Evolutionary conservation across 2,888 invertebrate species (phyloP).

Genomic region (Gerris lacustris): DNA sequence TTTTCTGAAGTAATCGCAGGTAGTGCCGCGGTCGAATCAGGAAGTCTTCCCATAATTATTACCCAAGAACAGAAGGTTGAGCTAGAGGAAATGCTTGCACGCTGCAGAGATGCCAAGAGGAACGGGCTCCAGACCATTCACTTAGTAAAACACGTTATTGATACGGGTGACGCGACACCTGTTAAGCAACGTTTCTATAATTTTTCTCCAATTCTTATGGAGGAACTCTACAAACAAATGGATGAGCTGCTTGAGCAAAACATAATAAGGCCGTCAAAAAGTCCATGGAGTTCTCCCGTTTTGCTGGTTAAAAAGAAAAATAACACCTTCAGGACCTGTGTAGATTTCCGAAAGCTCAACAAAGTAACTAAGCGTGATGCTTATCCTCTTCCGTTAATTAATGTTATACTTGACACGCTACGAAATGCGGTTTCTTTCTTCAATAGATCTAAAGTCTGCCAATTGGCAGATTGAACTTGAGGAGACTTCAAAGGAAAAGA

Average conservation of each 20-base stretch:
- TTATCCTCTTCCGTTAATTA: neutral
- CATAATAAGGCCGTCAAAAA: too few species aligned
- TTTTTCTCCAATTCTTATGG: neutral
- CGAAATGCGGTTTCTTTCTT: neutral
- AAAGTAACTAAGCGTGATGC: neutral
- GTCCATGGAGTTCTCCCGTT: too few species aligned
- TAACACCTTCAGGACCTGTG: neutral
- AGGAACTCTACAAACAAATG: neutral
- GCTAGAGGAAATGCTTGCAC: neutral
- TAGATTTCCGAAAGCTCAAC: neutral
- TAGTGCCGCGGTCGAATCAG: neutral
- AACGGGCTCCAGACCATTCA: neutral
- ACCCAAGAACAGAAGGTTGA: neutral
- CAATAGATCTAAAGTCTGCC: neutral
- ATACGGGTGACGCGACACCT: neutral
- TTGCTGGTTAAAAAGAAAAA: too few species aligned
- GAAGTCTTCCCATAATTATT: neutral
- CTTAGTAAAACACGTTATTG: neutral
- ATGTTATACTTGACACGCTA: neutral
- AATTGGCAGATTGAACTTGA: neutral
- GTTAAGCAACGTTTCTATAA: neutral
- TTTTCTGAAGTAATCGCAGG: slow-evolving; percentile 1
- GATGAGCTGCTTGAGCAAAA: neutral
- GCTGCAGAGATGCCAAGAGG: neutral
- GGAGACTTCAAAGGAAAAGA: neutral